phyloP scores from a whole-genome alignment of 2,888 invertebrate genomes.

The Tineola bisselliella region DNA sequence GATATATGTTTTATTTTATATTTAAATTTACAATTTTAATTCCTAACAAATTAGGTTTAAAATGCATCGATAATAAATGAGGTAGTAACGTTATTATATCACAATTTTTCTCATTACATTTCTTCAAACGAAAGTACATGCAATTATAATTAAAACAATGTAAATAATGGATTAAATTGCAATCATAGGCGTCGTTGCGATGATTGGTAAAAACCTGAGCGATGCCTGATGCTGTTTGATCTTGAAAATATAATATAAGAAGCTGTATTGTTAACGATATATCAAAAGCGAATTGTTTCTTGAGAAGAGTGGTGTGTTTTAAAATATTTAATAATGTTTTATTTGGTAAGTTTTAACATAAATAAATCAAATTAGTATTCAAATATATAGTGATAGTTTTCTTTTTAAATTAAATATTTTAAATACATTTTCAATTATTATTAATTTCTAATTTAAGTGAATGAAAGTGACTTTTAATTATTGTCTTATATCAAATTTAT shows the following conservation, averaged over 20 bases:
- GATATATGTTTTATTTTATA: background rate
- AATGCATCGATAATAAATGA: background rate
- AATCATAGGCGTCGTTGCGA: background rate
- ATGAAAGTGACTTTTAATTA: too few species aligned
- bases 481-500: too few species aligned
- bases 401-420: too few species aligned
- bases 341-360: slow-evolving; percentile 1
- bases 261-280: background rate
- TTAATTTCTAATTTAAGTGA: too few species aligned
- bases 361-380: too few species aligned
- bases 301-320: background rate
- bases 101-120: background rate
- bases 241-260: slow-evolving; percentile 11
- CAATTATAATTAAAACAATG: slow-evolving; percentile 9
- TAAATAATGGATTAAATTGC: slow-evolving; percentile 9
- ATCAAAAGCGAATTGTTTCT: background rate
- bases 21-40: background rate
- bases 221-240: background rate
- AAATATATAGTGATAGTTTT: too few species aligned
- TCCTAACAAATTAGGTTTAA: background rate
- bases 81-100: background rate
- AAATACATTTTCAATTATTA: too few species aligned
- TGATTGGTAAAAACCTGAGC: background rate
- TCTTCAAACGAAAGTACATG: slow-evolving; percentile 10
- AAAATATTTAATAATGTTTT: background rate